A percentile compares a stretch with the other conserved stretches of the same genome.
phyloP scores from a whole-genome alignment of 2,888 invertebrate genomes.

The Drosophila diplacantha region DNA sequence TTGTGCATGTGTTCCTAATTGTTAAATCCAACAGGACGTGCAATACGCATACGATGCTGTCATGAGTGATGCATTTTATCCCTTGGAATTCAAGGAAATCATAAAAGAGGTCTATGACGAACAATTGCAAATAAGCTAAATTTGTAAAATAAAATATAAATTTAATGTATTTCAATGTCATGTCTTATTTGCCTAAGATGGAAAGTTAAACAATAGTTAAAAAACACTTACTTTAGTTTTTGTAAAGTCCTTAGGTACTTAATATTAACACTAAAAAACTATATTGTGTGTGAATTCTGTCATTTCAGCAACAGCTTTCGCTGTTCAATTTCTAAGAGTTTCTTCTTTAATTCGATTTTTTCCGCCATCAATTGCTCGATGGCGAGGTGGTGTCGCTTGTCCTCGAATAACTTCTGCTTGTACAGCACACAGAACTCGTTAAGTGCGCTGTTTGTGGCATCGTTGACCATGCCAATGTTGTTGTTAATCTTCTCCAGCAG shows the following conservation, averaged over 20 bases:
- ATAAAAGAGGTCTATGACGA: constrained; percentile 24
- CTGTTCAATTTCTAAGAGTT: constrained; percentile 59
- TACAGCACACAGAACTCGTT: constrained; percentile 54
- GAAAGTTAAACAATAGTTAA: constrained; percentile 9
- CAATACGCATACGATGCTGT: constrained; percentile 43
- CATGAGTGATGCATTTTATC: constrained; percentile 35
- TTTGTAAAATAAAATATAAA: not conserved
- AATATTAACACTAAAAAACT: constrained; percentile 6
- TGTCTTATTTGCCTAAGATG: not conserved
- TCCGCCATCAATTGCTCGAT: constrained; percentile 57
- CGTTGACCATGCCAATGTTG: constrained; percentile 32
- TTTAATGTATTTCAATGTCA: not conserved
- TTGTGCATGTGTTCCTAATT: not conserved
- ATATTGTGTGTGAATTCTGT: constrained; percentile 5
- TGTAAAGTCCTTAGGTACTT: not conserved
- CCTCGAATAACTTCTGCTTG: constrained; percentile 55
- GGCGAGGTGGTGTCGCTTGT: constrained; percentile 55
- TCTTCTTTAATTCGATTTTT: constrained; percentile 54
- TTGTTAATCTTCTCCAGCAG: constrained; percentile 46
- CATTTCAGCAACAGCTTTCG: constrained; percentile 52
- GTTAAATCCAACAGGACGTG: constrained; percentile 9
- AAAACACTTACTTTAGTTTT: constrained; percentile 7
- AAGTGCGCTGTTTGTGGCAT: constrained; percentile 37
- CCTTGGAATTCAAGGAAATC: constrained; percentile 29
- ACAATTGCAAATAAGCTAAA: constrained; percentile 11